Evolutionary conservation across 2,113 vertebrate genomes (phyloP), one percentile per base, ranked within the genome.

Genomic region (Rhizomys pruinosus): DNA sequence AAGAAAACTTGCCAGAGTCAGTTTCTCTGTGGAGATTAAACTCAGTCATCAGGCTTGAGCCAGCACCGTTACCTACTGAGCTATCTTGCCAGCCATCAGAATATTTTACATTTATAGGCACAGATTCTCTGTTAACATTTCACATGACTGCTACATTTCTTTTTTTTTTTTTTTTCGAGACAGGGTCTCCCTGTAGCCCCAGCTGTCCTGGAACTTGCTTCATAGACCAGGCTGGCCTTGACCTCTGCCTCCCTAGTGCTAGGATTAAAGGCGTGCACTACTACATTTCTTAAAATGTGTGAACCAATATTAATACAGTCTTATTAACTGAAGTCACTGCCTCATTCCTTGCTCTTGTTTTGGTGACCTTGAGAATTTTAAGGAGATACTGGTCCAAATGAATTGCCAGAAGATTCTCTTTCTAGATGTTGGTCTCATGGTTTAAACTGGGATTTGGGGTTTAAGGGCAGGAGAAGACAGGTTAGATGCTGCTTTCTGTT

Each of bases 311-410:
- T 88, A 44, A 71, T 69, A 89, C 22, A 69, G 89, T 80, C 39
- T 71, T 92, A 73, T 73, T 95, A 82, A 84, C 44, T 77, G 11
- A 93, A 93, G 29, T 74, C 34, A 27, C 22, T 77, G 68, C 84
- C 59, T 93, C 71, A 76, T 91, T 77, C n/a, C 76, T 84, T 34
- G 27, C 39, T 7, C 16, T 97, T 74, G 73, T 95, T 90, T 93
- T 79, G 59, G 77, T 78, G 87, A 79, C 74, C 79, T 91, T 94
- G 71, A 57, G 74, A 64, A 61, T 95, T 92, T 91, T 82, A 66
- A 94, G 78, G 61, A 85, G 39, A 11, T 93, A 84, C 61, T 59
- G 39, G 32, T 95, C 72, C 72, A 85, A 42, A 27, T 81, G 37
- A 87, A 77, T 74, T 92, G 55, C 86, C 87, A 63, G 52, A 79